Conservation (phyloP, 2,888 invertebrate genomes). For the Ochropleura leucogaster region DNA sequence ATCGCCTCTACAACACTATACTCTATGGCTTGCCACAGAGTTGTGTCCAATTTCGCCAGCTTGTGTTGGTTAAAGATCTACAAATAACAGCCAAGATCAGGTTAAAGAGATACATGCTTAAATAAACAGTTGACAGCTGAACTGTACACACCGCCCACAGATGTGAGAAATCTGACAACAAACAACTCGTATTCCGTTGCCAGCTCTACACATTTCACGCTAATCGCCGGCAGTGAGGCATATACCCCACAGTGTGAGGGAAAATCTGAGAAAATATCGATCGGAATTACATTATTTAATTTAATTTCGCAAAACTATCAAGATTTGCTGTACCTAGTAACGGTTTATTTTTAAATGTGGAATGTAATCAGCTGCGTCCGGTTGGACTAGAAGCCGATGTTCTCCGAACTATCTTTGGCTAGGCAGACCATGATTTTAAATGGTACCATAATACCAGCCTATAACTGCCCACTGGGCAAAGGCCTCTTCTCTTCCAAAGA, state of each 20-base stretch:
- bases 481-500: no score
- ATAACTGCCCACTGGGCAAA: no score
- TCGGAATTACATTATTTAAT: constrained; percentile 13
- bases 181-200: background rate
- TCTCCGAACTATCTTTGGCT: background rate
- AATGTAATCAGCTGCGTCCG: background rate
- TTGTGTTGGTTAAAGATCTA: background rate
- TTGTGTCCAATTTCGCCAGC: background rate
- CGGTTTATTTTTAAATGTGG: background rate
- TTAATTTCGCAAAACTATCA: constrained; percentile 17
- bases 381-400: background rate
- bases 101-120: background rate
- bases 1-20: no score
- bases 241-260: background rate
- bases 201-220: background rate
- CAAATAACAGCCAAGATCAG: background rate
- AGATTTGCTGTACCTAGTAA: background rate
- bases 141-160: background rate
- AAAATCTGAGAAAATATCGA: constrained; percentile 10
- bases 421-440: no score
- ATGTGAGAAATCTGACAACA: background rate
- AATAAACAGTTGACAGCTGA: background rate
- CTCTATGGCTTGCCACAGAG: no score
- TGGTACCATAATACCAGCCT: background rate
- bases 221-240: background rate